phyloP scores from a whole-genome alignment of 2,888 invertebrate species.

The Crioceris asparagi region DNA sequence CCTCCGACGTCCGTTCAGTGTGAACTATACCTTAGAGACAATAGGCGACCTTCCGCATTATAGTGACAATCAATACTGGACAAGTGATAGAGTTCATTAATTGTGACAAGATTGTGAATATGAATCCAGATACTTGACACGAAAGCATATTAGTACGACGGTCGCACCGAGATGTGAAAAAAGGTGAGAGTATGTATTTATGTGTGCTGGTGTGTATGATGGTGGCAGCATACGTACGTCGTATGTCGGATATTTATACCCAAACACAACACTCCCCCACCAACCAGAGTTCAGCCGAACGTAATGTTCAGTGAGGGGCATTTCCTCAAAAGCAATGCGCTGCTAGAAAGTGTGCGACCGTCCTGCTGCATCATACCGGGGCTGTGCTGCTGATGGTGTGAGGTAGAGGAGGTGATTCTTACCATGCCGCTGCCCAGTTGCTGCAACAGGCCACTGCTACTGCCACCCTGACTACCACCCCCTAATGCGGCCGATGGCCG shows the following conservation, averaged over 20 bases:
- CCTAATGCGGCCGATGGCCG: conserved; percentile 63
- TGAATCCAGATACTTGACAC: no score
- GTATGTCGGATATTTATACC: no score
- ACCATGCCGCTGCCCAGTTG: conserved; percentile 90
- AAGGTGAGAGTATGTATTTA: background rate
- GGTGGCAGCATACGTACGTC: no score
- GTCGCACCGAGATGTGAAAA: conserved; percentile 5
- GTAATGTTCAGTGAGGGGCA: conserved; percentile 68
- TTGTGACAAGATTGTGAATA: no score
- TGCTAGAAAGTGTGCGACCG: conserved; percentile 45
- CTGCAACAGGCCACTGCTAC: conserved; percentile 49
- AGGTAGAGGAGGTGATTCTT: conserved; percentile 65
- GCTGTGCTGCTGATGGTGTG: conserved; percentile 37
- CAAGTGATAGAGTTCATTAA: no score
- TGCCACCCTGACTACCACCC: conserved; percentile 52
- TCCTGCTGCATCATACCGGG: no score
- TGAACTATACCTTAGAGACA: no score
- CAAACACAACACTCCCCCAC: conserved; percentile 1
- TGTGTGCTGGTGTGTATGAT: conserved; percentile 1
- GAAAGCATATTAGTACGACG: no score
- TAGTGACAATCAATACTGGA: no score
- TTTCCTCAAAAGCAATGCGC: conserved; percentile 59
- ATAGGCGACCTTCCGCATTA: no score
- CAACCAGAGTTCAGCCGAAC: conserved; percentile 43
- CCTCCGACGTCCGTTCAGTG: no score